A percentile compares a stretch with the other conserved stretches of the same genome.
phyloP scores from a whole-genome alignment of 2,797 vertebrate genomes.

The Characodon lateralis region DNA sequence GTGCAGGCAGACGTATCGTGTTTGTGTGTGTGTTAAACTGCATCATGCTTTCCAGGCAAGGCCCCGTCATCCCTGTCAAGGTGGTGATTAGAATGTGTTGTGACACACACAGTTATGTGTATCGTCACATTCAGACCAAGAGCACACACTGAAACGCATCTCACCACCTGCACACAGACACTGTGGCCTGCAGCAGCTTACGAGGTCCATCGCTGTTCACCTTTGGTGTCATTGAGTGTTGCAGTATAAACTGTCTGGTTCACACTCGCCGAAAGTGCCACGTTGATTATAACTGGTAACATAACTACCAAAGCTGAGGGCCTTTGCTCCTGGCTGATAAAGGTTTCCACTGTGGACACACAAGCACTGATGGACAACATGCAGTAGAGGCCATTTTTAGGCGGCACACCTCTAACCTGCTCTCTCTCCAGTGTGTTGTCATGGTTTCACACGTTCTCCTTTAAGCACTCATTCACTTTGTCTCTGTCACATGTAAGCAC shows the following conservation, averaged over 20 bases:
- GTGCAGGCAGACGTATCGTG: background rate
- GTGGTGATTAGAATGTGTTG: slow-evolving; percentile 64
- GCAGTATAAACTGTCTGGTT: slow-evolving; percentile 62
- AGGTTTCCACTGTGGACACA: slow-evolving; percentile 4
- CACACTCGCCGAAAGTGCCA: slow-evolving; percentile 15
- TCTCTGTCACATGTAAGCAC: slow-evolving; percentile 24
- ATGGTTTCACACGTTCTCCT: slow-evolving; percentile 35
- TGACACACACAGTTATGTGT: slow-evolving; percentile 47
- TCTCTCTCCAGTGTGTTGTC: slow-evolving; percentile 10
- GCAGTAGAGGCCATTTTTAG: slow-evolving; percentile 16
- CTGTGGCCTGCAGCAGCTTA: slow-evolving; percentile 66
- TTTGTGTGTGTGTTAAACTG: background rate
- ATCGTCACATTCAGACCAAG: slow-evolving; percentile 37
- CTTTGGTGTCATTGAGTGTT: slow-evolving; percentile 70
- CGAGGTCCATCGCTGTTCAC: slow-evolving; percentile 68
- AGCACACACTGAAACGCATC: slow-evolving; percentile 23
- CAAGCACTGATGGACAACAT: background rate
- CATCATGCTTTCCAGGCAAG: slow-evolving; percentile 43
- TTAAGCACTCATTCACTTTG: slow-evolving; percentile 60
- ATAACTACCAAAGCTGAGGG: slow-evolving; percentile 40
- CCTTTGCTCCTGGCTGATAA: slow-evolving; percentile 51
- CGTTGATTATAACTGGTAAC: slow-evolving; percentile 58
- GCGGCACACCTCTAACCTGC: slow-evolving; percentile 8
- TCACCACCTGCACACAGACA: slow-evolving; percentile 43
- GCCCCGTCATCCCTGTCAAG: slow-evolving; percentile 45